These are phyloP conservation scores for Percopsis omiscomaycus DNA, from an alignment of 2,797 vertebrate species.

Conservation along the genomic window DNA sequence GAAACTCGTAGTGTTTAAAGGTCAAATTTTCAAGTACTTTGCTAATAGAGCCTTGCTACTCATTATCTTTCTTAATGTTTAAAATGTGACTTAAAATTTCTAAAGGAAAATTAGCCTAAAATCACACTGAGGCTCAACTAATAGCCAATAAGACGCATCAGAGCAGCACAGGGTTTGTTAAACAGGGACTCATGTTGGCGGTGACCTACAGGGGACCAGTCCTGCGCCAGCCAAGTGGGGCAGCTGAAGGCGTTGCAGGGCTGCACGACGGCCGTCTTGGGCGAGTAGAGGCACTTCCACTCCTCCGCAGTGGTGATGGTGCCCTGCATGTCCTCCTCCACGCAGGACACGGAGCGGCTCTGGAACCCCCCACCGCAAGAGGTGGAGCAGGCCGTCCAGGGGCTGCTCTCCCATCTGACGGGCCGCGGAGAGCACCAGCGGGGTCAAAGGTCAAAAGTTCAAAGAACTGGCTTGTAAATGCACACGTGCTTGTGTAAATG, in stretches of 20 bases:
- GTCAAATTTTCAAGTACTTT: no score
- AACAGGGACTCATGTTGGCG: neutral
- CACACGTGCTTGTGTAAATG: neutral
- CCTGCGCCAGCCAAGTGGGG: conserved; percentile 95
- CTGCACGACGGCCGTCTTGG: conserved; percentile 88
- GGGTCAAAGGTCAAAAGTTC: neutral
- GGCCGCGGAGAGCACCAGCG: conserved; percentile 38
- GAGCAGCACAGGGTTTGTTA: neutral
- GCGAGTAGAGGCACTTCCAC: conserved; percentile 97
- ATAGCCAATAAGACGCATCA: neutral
- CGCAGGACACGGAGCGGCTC: conserved; percentile 91
- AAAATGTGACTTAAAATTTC: no score
- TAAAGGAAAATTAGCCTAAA: no score
- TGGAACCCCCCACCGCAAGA: conserved; percentile 95
- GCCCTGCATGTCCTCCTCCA: conserved; percentile 97
- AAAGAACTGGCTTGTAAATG: neutral
- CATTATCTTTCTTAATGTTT: no score
- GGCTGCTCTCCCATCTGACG: conserved; percentile 94
- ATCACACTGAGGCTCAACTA: neutral
- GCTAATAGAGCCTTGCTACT: no score
- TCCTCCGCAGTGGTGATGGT: conserved; percentile 88
- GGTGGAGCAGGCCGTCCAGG: conserved; percentile 95
- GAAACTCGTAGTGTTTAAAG: no score
- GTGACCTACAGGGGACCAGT: conserved; percentile 92
- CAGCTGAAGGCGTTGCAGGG: conserved; percentile 95